Base-by-base conservation (phyloP, 2,888 invertebrate species). In the Scotopteryx bipunctaria region DNA sequence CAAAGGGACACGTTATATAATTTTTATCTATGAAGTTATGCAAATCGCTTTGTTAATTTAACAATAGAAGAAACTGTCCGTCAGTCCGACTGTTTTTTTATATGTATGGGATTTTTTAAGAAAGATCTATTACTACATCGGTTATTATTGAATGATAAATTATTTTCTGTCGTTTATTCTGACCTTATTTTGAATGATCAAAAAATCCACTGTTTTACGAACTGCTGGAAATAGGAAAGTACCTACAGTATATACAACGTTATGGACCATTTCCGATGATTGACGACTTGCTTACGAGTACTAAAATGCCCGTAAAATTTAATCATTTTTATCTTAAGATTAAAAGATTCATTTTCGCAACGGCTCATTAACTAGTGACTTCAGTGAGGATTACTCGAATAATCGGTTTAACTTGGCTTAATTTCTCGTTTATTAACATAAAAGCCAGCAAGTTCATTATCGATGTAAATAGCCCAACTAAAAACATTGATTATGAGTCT, bases 191-290 rank as follows among this genome's bases (percentile, higher is more conserved):
- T 33, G 15, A 47, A 48, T 29, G 14, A 35, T 4, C 5, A 13
- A 27, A 38, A 38, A 40, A 4, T 27, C 23, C 13, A 16, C 21
- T 23, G 31, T n/a, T 42, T 27, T 41, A 19, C 19, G 13, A 32
- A 35, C 31, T 40, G 14, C 23, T 36, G 19, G 9, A 38, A 11
- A 25, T 27, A 29, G 15, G 5, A 1, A 37, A 27, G n/a, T 13
- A 36, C 2, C 1, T 35, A 23, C 11, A n/a, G 19, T 25, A 13
- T 56, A 59, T 57, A n/a, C 57, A 45, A 6, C 9, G 36, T 55
- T 45, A 44, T 57, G 50, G 42, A 19, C 50, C 49, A 60, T 60
- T 60, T 16, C 9, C 33, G 33, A 19, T 56, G 59, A 59, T 56
- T 42, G 44, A 59, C 47, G 47, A 57, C 37, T 47, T 29, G 41